Conservation (phyloP, 2,113 vertebrate genomes). For the Loxodonta africana region DNA sequence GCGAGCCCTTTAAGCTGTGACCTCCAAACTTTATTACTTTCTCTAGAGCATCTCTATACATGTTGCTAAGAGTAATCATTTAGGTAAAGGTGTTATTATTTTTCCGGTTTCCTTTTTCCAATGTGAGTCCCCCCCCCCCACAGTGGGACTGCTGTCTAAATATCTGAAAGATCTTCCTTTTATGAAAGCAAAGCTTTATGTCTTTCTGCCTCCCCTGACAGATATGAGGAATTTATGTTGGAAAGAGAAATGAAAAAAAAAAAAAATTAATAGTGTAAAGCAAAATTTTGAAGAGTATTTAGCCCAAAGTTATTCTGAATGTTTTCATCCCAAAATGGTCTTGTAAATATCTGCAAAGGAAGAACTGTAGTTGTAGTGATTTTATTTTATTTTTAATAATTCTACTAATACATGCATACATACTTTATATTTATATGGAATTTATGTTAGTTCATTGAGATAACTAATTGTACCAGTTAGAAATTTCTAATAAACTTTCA, state of each 20-base stretch:
- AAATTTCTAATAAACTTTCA: background rate
- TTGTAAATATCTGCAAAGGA: constrained; percentile 17
- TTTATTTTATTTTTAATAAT: background rate
- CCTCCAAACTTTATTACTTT: background rate
- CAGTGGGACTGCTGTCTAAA: background rate
- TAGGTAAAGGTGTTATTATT: background rate
- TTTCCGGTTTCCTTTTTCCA: background rate
- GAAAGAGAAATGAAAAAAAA: background rate
- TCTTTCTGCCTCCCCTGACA: background rate
- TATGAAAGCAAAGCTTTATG: background rate
- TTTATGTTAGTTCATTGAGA: background rate
- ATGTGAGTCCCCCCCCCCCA: background rate
- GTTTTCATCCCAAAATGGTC: background rate
- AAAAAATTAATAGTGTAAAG: background rate
- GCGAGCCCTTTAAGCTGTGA: background rate
- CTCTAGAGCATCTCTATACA: rapidly evolving
- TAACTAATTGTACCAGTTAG: background rate
- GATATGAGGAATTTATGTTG: background rate
- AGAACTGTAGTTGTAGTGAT: background rate
- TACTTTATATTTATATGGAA: background rate
- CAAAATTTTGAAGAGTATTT: background rate
- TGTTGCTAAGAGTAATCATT: background rate
- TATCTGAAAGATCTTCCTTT: background rate
- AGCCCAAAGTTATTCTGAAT: background rate
- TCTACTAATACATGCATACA: background rate